Base-by-base conservation (phyloP, 2,113 vertebrate species). In the Pituophis catenifer region DNA sequence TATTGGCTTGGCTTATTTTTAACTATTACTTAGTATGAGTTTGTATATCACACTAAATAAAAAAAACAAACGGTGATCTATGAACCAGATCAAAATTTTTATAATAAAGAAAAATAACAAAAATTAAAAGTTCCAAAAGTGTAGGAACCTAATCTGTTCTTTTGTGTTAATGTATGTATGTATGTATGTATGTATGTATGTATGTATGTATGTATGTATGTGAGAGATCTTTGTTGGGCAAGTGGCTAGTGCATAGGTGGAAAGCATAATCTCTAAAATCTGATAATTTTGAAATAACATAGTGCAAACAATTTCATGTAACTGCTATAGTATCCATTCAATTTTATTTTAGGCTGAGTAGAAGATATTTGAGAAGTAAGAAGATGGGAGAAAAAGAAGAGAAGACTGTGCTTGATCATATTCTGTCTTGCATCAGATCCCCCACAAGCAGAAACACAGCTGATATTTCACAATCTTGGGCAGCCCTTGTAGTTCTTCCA, bases 401-500 rank as follows among this genome's bases (percentile, higher is more conserved):
- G 94, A 93, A 93, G 26, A 93, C 96, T 0, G 97, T 98, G 10
- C 96, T 99, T 90, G 98, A 98, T 93, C 95, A 98, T 33, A 96
- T 99, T 21, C 96, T 99, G 8, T 98, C 99, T 33, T 94, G 98
- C 86, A 96, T 99, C 38, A 94, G 91, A 91, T 89, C 96, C 54
- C 96, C 98, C 0, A 97, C 97, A 24, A 96, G 96, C 33, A 94
- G 96, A 58, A 81, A 95, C 8, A 2, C 97, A 19, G 57, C 94
- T 54, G 97, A 98, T 93, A 98, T 99, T 94, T 98, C 99, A 5
- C 97, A 96, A 19, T 96, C 98, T 0, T 99, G 99, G 99, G 97
- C 98, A 9, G 98, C 98, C 21, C 97, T 99, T 75, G 96, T 99
- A 5, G 98, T 99, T 23, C 98, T 99, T 86, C 99, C 99, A 58